Evolutionary conservation across 2,797 vertebrate genomes (phyloP).

Genomic region (Pitangus sulphuratus): DNA sequence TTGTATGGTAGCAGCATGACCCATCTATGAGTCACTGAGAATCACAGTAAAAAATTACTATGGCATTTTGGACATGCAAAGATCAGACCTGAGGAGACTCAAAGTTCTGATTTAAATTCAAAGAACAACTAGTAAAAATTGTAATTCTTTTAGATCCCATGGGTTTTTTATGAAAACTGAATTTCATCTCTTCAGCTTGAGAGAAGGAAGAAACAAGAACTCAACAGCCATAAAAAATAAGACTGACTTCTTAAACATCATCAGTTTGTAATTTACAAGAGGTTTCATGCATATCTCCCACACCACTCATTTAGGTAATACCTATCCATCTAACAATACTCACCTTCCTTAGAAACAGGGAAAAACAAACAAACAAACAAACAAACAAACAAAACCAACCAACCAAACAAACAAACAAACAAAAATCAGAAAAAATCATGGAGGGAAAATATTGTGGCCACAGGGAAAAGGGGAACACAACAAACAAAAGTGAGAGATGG

Average conservation of each 20-base stretch:
- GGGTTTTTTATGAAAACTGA: neutral
- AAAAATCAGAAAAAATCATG: neutral
- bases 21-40: neutral
- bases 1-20: neutral
- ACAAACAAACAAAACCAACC: too few relatives aligned
- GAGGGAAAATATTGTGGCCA: neutral
- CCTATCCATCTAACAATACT: neutral
- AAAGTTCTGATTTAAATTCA: neutral
- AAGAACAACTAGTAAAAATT: neutral
- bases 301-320: neutral
- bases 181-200: neutral
- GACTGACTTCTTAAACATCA: neutral
- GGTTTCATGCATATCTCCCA: accelerated
- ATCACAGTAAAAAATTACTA: neutral
- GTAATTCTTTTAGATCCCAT: neutral
- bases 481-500: neutral
- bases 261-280: neutral
- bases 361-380: too few relatives aligned
- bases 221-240: neutral
- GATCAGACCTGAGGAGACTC: neutral
- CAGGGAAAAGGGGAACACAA: neutral
- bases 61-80: neutral
- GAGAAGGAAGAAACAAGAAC: neutral
- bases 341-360: neutral
- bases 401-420: too few relatives aligned